Conservation (phyloP, 1,140 invertebrate genomes). For the Sycobia sp. region DNA sequence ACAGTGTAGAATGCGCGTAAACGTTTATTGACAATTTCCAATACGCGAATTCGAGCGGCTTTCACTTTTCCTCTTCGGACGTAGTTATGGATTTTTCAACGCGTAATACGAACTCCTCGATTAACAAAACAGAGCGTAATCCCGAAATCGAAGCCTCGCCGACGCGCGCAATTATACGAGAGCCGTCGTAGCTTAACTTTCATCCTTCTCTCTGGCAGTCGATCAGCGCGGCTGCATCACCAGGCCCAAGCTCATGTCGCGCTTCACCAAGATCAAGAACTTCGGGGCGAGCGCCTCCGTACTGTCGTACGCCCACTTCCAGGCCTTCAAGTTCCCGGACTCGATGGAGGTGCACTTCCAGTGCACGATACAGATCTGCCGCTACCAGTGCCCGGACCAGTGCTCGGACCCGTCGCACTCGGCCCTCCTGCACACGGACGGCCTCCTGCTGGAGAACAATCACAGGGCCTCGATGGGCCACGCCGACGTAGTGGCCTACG, state of each 20-base stretch:
- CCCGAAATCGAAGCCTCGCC: no score
- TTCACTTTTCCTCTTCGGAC: no score
- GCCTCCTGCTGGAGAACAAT: conserved; percentile 56
- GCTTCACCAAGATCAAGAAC: conserved; percentile 94
- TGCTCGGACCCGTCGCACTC: conserved; percentile 69
- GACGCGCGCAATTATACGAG: no score
- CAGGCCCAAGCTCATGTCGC: conserved; percentile 88
- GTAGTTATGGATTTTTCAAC: no score
- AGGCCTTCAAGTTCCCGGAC: conserved; percentile 95
- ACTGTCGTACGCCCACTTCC: conserved; percentile 90
- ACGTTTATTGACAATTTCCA: no score
- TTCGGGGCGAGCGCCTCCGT: conserved; percentile 91
- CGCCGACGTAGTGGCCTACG: conserved; percentile 71
- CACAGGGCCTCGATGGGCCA: conserved; percentile 52
- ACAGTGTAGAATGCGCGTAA: no score
- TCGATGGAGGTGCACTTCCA: conserved; percentile 97
- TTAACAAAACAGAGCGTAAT: no score
- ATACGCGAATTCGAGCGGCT: no score
- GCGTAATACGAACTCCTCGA: no score
- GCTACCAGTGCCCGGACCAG: conserved; percentile 90
- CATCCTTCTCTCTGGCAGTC: conserved; percentile 65
- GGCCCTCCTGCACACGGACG: conserved; percentile 56
- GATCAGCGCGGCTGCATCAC: conserved; percentile 92
- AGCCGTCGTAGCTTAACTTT: no score
- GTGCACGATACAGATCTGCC: conserved; percentile 93